Evolutionary conservation across 30 jellyfish, hydroid and myxozoan species (phyloP).

Genomic region (Aurelia sp.): DNA sequence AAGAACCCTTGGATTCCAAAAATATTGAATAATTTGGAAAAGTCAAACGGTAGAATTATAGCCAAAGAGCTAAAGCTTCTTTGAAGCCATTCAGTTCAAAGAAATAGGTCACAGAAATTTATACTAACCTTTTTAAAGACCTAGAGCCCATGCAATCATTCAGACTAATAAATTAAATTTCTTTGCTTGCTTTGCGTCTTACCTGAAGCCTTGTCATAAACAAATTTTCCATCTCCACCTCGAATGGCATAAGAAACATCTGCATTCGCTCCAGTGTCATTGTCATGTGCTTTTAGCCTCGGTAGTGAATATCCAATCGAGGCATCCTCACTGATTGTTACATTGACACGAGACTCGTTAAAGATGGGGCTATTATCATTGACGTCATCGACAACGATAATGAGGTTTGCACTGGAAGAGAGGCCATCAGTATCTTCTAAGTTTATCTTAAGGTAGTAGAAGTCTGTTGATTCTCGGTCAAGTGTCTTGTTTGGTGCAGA

Average conservation of each 20-base stretch:
- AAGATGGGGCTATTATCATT: constrained; percentile 89
- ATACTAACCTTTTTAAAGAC: too few relatives aligned
- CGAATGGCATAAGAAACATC: constrained; percentile 67
- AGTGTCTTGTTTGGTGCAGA: constrained; percentile 28
- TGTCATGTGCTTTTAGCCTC: constrained; percentile 64
- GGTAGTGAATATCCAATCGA: constrained; percentile 60
- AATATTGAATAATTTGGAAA: too few relatives aligned
- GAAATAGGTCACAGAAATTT: too few relatives aligned
- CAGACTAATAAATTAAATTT: neutral
- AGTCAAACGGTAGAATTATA: too few relatives aligned
- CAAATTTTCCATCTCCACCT: constrained; percentile 71
- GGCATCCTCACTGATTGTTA: constrained; percentile 64
- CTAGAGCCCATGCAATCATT: too few relatives aligned
- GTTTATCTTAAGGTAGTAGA: constrained; percentile 28
- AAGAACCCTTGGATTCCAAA: too few relatives aligned
- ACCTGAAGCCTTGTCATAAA: constrained; percentile 54
- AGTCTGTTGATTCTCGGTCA: constrained; percentile 48
- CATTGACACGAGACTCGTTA: constrained; percentile 31
- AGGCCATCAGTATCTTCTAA: constrained; percentile 59
- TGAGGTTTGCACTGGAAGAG: constrained; percentile 46
- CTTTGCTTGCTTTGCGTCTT: neutral
- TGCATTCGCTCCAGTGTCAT: constrained; percentile 74
- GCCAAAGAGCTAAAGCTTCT: too few relatives aligned
- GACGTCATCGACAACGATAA: constrained; percentile 70
- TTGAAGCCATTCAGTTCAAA: too few relatives aligned